A percentile compares a stretch with the other conserved stretches of the same genome.
These are phyloP conservation scores for Augiades crinisus DNA, from an alignment of 2,888 invertebrate species.

Conservation along the genomic window DNA sequence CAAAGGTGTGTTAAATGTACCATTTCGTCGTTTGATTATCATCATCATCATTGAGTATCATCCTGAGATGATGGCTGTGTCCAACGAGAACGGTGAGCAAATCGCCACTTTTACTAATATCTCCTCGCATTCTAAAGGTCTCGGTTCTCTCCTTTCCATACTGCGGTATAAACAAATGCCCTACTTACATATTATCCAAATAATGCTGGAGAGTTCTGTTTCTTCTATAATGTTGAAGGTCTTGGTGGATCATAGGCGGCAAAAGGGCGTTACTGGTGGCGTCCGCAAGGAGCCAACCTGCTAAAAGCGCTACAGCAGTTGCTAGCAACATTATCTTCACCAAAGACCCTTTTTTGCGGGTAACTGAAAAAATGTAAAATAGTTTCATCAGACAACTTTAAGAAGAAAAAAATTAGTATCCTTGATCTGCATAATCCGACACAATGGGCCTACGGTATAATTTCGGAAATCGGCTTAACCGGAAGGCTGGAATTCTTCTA, in stretches of 20 bases:
- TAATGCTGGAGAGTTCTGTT: slow-evolving; percentile 51
- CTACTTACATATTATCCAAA: slow-evolving; percentile 49
- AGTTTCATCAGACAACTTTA: background rate
- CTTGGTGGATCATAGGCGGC: slow-evolving; percentile 41
- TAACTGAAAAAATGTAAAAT: slow-evolving; percentile 37
- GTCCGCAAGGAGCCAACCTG: slow-evolving; percentile 42
- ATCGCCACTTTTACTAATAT: too few relatives aligned
- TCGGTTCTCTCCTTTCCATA: too few relatives aligned
- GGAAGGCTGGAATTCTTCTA: too few relatives aligned
- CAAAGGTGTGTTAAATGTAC: too few relatives aligned
- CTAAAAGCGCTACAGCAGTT: slow-evolving; percentile 30
- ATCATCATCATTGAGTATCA: too few relatives aligned
- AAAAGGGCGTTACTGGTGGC: slow-evolving; percentile 36
- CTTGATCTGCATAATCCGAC: background rate
- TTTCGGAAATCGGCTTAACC: too few relatives aligned
- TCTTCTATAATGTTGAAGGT: slow-evolving; percentile 47
- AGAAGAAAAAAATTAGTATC: background rate
- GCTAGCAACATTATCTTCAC: slow-evolving; percentile 36
- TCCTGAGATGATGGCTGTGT: too few relatives aligned
- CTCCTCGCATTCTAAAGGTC: too few relatives aligned
- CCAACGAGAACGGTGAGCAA: too few relatives aligned
- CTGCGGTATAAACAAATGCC: too few relatives aligned
- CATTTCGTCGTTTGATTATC: too few relatives aligned
- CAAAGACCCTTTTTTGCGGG: slow-evolving; percentile 37
- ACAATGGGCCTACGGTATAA: too few relatives aligned